Evolutionary conservation across 2,113 vertebrate genomes (phyloP).

Genomic region (Leptosomus discolor): DNA sequence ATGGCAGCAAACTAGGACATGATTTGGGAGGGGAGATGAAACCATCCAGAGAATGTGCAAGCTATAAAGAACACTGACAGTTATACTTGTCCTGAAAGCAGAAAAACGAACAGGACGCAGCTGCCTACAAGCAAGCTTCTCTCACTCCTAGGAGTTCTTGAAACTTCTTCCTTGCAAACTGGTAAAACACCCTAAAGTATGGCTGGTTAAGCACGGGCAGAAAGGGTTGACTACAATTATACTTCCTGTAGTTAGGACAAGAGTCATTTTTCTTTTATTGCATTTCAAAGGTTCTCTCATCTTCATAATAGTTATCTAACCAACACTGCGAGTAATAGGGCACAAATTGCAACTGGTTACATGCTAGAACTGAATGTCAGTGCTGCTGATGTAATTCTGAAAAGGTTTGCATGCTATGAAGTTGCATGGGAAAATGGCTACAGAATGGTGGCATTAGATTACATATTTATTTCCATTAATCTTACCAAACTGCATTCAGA

Average conservation of each 20-base stretch:
- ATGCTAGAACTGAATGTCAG: background rate
- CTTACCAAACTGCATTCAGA: background rate
- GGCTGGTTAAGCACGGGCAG: background rate
- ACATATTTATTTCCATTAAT: background rate
- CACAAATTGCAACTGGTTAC: background rate
- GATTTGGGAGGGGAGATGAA: background rate
- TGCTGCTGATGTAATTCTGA: background rate
- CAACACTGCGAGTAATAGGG: background rate
- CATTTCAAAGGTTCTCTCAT: background rate
- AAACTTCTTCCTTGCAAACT: background rate
- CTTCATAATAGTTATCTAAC: background rate
- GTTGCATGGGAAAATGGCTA: background rate
- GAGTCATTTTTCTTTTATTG: background rate
- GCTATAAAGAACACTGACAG: background rate
- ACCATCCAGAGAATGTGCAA: background rate
- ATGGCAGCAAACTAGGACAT: background rate
- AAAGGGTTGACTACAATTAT: background rate
- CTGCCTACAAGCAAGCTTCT: background rate
- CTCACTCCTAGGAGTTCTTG: background rate
- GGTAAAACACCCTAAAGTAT: background rate
- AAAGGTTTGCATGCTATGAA: background rate
- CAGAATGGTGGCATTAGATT: background rate
- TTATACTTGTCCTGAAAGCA: background rate
- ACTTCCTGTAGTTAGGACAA: background rate
- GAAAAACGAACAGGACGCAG: background rate